Evolutionary conservation across 2,888 invertebrate genomes (phyloP), one percentile per base, ranked within the genome.

Genomic region (Steinernema scapterisci): DNA sequence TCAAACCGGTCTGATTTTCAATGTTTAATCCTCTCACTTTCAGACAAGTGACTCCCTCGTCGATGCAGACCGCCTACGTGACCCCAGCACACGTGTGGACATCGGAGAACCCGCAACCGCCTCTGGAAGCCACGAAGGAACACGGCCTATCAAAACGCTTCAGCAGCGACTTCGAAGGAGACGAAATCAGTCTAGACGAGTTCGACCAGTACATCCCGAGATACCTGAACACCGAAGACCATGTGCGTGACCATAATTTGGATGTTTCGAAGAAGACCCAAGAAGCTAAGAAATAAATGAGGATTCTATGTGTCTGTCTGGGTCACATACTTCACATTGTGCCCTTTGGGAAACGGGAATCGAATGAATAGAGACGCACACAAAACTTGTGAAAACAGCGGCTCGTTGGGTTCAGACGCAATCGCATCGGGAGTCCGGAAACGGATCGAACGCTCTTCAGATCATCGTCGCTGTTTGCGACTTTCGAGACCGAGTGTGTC

Each of bases 151-250:
- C 63, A 7, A 63, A 63, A 19, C 63, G 63, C 16, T 63, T 63
- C 63, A 63, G 63, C 63, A 63, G 63, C 19, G 63, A 63, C 63
- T 63, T 63, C 31, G 63, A 63, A 19, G 63, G 63, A 27, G 63
- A 63, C 63, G 63, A 63, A 31, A 63, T 63, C 63, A 63, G 63
- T 27, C 63, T 63, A 11, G 63, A 63, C 27, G 25, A 21, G 63
- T 63, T 63, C 38, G 63, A 63, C 63, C 31, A 63, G 11, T 63
- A 63, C 31, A 63, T 63, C 63, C 63, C 63, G 27, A 25, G 63
- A 25, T 63, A 63, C 31, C n/a, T 63, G 63, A 63, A 38, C 31
- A 63, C 63, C 1, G 63, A 63, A n/a, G 63, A 63, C 31, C 63
- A 63, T 31, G 27, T 63, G 16, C 27, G 63, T 11, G 63, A 63